Evolutionary conservation across 2,113 vertebrate genomes (phyloP).

Genomic region (Pachyramphus minor): DNA sequence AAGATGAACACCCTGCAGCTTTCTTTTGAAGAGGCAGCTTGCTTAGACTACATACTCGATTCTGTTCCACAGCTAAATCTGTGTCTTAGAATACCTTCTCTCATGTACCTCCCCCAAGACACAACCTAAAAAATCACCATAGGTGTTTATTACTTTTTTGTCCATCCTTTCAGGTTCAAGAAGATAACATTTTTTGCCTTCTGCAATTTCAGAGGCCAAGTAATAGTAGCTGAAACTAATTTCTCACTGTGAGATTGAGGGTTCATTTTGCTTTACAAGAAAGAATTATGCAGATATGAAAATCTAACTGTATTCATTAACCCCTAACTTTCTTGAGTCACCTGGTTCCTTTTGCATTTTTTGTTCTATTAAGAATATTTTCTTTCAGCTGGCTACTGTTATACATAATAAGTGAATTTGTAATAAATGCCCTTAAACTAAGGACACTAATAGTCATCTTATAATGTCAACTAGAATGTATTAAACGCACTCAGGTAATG

Average conservation of each 20-base stretch:
- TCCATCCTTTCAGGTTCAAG: neutral
- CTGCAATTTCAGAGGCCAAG: neutral
- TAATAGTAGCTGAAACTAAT: conserved; percentile 21
- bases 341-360: neutral
- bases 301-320: neutral
- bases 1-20: conserved; percentile 61
- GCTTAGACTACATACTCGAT: conserved; percentile 4
- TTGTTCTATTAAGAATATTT: neutral
- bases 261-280: neutral
- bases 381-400: neutral
- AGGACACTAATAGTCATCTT: neutral
- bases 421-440: neutral
- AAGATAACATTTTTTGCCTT: neutral
- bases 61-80: conserved; percentile 33
- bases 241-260: neutral
- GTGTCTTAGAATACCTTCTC: neutral
- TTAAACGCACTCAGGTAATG: neutral
- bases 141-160: conserved; percentile 28
- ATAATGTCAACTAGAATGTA: neutral
- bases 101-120: neutral
- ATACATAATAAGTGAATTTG: neutral
- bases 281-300: neutral
- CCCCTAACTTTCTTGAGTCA: neutral
- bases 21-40: conserved; percentile 36
- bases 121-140: neutral